Evolutionary conservation across 2,888 invertebrate genomes (phyloP).

Genomic region (Baronia brevicornis): DNA sequence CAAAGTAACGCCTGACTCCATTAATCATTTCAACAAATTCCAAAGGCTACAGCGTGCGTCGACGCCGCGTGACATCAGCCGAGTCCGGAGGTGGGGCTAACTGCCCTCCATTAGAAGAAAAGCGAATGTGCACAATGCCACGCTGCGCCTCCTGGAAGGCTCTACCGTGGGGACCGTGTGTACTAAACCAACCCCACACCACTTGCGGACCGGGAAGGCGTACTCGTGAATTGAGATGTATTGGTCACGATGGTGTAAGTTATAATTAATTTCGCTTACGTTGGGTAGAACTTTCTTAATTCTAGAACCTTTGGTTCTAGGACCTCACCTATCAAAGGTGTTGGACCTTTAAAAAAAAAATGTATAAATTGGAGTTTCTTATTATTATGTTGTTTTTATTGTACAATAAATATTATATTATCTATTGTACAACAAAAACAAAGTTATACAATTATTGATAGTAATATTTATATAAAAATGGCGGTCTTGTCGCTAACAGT

Average conservation of each 20-base stretch:
- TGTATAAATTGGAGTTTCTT: too few species aligned
- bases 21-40: not conserved
- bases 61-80: conserved; percentile 60
- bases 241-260: conserved; percentile 70
- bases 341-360: too few species aligned
- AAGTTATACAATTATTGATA: too few species aligned
- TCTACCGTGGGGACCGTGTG: conserved; percentile 72
- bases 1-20: too few species aligned
- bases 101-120: conserved; percentile 71
- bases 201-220: conserved; percentile 77
- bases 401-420: too few species aligned
- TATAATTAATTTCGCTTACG: not conserved
- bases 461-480: too few species aligned
- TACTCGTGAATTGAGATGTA: conserved; percentile 72
- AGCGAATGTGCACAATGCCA: conserved; percentile 69
- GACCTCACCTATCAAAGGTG: too few species aligned
- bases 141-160: conserved; percentile 71
- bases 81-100: conserved; percentile 69
- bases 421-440: too few species aligned
- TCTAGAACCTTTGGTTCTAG: too few species aligned
- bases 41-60: conserved; percentile 64
- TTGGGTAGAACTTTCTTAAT: too few species aligned
- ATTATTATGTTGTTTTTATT: too few species aligned
- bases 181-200: conserved; percentile 51
- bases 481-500: too few species aligned